Evolutionary conservation across 1,140 invertebrate genomes (phyloP).

Genomic region (Drosophila nasuta): DNA sequence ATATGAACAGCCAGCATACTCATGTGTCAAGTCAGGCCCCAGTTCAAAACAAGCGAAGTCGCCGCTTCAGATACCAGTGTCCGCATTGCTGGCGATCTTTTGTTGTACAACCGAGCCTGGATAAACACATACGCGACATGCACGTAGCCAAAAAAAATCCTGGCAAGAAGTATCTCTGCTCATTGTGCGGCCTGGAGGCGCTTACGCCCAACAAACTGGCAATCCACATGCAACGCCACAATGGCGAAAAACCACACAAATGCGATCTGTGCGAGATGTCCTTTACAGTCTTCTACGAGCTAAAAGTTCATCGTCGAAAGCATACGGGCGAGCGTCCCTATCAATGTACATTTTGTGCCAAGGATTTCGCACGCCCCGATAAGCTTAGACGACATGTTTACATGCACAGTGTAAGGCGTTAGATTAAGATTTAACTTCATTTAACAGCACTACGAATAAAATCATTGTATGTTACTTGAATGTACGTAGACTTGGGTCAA

Average conservation of each 20-base stretch:
- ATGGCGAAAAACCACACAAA: slow-evolving; percentile 80
- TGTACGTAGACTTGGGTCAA: not conserved
- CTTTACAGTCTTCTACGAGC: slow-evolving; percentile 75
- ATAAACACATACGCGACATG: slow-evolving; percentile 73
- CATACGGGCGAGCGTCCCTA: slow-evolving; percentile 88
- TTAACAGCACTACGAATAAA: not conserved
- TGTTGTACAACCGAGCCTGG: slow-evolving; percentile 64
- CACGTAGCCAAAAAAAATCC: slow-evolving; percentile 69
- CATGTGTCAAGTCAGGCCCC: slow-evolving; percentile 37
- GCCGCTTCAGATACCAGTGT: slow-evolving; percentile 70
- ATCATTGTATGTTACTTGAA: not conserved
- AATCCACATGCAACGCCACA: slow-evolving; percentile 87
- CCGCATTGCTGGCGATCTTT: slow-evolving; percentile 73
- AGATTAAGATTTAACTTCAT: not conserved
- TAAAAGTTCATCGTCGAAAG: slow-evolving; percentile 85
- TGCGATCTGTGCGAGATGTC: slow-evolving; percentile 82
- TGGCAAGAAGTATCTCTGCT: slow-evolving; percentile 84
- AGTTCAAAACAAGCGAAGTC: slow-evolving; percentile 40
- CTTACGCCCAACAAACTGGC: slow-evolving; percentile 86
- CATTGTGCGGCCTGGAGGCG: slow-evolving; percentile 86
- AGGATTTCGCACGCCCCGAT: slow-evolving; percentile 85
- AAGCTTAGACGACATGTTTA: slow-evolving; percentile 87
- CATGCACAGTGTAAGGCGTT: slow-evolving; percentile 85
- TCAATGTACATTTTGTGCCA: slow-evolving; percentile 86
- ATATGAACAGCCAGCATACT: slow-evolving; percentile 56